phyloP scores from a whole-genome alignment of 2,113 vertebrate species.

The Progne subis region DNA sequence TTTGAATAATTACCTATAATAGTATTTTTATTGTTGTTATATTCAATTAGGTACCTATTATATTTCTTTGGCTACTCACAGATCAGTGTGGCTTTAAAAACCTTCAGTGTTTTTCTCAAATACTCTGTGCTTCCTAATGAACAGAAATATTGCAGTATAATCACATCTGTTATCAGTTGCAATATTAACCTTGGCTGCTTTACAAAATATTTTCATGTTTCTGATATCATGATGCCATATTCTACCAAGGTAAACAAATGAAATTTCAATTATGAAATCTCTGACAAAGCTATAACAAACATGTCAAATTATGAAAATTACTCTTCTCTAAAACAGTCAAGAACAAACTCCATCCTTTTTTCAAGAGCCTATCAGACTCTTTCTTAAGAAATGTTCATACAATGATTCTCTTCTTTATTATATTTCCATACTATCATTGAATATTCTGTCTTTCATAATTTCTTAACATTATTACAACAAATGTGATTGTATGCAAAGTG shows the following conservation, averaged over 20 bases:
- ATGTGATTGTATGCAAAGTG: not conserved
- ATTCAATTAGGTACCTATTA: not conserved
- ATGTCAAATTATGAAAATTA: not conserved
- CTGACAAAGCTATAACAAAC: slow-evolving; percentile 46
- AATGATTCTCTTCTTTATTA: not conserved
- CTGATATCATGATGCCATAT: not conserved
- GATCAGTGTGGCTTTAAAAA: not conserved
- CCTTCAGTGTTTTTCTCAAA: not conserved
- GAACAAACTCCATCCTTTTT: not conserved
- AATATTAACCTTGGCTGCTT: not conserved
- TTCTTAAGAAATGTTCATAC: not conserved
- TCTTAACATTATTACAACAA: not conserved
- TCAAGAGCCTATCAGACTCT: not conserved
- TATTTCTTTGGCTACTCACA: not conserved
- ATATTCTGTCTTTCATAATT: not conserved
- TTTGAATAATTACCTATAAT: not conserved
- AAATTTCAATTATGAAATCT: slow-evolving; percentile 40
- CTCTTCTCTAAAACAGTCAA: not conserved
- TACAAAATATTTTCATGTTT: not conserved
- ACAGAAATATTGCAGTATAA: not conserved
- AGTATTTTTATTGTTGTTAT: not conserved
- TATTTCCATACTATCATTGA: not conserved
- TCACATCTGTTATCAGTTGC: not conserved
- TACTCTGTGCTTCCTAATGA: not conserved
- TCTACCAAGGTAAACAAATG: slow-evolving; percentile 38